Evolutionary conservation across 2,888 invertebrate genomes (phyloP).

Genomic region (Pammene fasciana): DNA sequence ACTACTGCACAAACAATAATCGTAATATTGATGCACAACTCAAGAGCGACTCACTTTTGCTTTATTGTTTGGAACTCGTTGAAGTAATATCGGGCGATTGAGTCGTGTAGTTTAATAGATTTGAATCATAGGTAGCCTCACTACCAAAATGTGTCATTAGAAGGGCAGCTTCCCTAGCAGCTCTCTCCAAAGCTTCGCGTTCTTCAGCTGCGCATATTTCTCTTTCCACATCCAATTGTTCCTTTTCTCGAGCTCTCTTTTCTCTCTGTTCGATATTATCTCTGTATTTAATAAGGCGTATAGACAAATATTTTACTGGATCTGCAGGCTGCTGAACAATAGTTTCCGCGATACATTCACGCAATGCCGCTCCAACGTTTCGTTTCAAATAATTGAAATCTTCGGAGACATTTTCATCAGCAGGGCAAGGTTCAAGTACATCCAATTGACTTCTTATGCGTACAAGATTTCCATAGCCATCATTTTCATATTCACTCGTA

Average conservation of each 20-base stretch:
- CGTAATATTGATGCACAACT: neutral
- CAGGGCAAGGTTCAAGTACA: slow-evolving; percentile 68
- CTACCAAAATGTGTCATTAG: slow-evolving; percentile 65
- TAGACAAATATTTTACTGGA: slow-evolving; percentile 72
- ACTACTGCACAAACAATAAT: neutral
- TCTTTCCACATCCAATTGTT: slow-evolving; percentile 65
- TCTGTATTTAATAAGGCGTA: slow-evolving; percentile 65
- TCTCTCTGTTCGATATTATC: slow-evolving; percentile 70
- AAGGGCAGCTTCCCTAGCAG: slow-evolving; percentile 62
- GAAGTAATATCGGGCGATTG: slow-evolving; percentile 50
- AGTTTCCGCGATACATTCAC: slow-evolving; percentile 70
- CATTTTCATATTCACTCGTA: slow-evolving; percentile 75
- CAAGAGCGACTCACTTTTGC: neutral
- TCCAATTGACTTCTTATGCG: slow-evolving; percentile 69
- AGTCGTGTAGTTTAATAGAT: slow-evolving; percentile 63
- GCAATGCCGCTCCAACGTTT: slow-evolving; percentile 69
- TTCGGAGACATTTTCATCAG: slow-evolving; percentile 69
- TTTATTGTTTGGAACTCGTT: slow-evolving; percentile 50
- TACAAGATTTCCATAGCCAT: slow-evolving; percentile 77
- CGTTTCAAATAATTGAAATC: slow-evolving; percentile 74
- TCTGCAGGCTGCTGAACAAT: slow-evolving; percentile 72
- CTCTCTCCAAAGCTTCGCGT: slow-evolving; percentile 64
- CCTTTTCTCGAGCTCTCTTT: slow-evolving; percentile 61
- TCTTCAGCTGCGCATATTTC: slow-evolving; percentile 65
- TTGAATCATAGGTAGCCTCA: slow-evolving; percentile 74